Evolutionary conservation across 2,888 invertebrate genomes (phyloP), one percentile per base, ranked within the genome.

Genomic region (Volucella zonaria): DNA sequence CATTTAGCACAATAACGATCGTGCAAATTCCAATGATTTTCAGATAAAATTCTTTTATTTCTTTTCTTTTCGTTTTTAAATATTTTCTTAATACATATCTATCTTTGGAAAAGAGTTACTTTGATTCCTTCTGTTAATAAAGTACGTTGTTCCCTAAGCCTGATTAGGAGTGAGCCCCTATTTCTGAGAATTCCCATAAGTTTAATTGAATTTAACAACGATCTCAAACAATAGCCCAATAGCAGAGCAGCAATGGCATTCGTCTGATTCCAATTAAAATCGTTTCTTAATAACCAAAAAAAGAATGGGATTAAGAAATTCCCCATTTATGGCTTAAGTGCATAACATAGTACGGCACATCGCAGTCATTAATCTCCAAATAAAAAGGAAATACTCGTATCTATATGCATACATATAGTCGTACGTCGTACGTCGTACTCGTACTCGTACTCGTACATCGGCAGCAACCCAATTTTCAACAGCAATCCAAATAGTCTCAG

Each of bases 251-350:
- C 18, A 40, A 70, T 82, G 14, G 67, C 18, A 74, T 23, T 64
- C 61, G 61, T n/a, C 40, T 68, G 62, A 78, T 74, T 74, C 78
- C 83, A 83, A 83, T 83, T 83, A 83, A 83, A 83, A 80, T 75
- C 38, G 61, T 75, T 83, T 80, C 80, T 67, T 70, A 75, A 83
- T 80, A 83, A 75, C 75, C 74, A 79, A 83, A 66, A 76, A 79
- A 75, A 66, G 59, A 71, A 67, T 40, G 66, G 67, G 70, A 83
- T 83, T 83, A 75, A 75, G 80, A 83, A 83, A 83, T 80, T 83
- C 68, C 49, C 83, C 83, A 83, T 83, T 75, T 83, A 83, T 80
- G 83, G 75, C 15, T 49, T 80, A 80, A 83, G 83, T 83, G 80
- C 83, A 83, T 42, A 18, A 43, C 71, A 71, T 71, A 49, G 59